Conservation (phyloP, 2,888 invertebrate genomes). For the Sphaeridia pumilis region DNA sequence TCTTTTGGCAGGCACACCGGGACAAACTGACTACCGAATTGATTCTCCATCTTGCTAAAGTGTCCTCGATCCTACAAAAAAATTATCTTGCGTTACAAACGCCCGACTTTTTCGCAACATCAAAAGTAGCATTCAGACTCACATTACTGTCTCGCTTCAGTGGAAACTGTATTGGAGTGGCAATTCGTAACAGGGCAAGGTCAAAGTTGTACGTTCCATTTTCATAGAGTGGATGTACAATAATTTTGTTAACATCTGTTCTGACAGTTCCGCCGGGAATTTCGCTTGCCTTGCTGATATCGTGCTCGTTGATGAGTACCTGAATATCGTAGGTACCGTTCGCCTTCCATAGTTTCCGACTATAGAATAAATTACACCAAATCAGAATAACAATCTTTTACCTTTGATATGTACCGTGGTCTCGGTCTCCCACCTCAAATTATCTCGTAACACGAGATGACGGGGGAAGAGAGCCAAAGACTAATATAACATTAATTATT, state of each 20-base stretch:
- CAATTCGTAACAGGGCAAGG: slow-evolving; percentile 24
- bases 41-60: slow-evolving; percentile 13
- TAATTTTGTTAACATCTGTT: slow-evolving; percentile 19
- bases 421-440: background rate
- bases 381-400: background rate
- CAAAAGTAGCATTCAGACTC: too few relatives aligned
- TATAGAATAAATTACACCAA: too few relatives aligned
- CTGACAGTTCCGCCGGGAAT: slow-evolving; percentile 23
- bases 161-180: slow-evolving; percentile 20
- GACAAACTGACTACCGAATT: slow-evolving; percentile 13
- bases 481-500: too few relatives aligned
- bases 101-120: background rate
- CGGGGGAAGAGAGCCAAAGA: background rate
- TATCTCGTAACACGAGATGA: background rate
- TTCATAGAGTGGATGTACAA: slow-evolving; percentile 31
- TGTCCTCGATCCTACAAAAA: slow-evolving; percentile 5
- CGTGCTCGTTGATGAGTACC: slow-evolving; percentile 29
- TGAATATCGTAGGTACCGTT: slow-evolving; percentile 17
- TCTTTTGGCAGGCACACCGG: slow-evolving; percentile 27
- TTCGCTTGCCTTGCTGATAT: slow-evolving; percentile 22
- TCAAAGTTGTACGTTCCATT: slow-evolving; percentile 28
- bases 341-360: slow-evolving; percentile 1
- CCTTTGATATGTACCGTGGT: background rate
- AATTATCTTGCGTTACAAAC: background rate
- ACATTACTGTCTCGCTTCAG: background rate